Base-by-base conservation (phyloP, 92 coral and sea anemone species). In the Porites lobata region DNA sequence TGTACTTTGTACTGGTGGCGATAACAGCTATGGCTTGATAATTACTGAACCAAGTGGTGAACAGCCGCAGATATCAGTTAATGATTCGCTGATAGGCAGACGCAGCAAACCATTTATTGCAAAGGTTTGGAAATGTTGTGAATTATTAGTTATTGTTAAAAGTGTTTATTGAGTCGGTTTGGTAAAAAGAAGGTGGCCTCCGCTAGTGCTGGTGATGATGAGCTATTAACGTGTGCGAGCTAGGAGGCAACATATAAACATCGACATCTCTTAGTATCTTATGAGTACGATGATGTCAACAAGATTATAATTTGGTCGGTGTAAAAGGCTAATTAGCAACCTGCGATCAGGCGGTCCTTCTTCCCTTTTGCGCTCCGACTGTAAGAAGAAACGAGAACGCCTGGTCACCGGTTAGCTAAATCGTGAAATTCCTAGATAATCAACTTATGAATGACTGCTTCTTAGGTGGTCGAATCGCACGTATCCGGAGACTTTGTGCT, bases 11-110 rank as follows among this genome's bases (percentile, higher is more conserved):
- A 67, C 86, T 14, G 94, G 94, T 18, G 93, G 94, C 9, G 93
- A 92, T 24, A 92, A 92, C 73, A 92, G 86, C 20, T 65, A 76
- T 9, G 90, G 94, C 7, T 69, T 92, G 71, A 64, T 85, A 21
- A 69, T 84, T 53, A 68, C 83, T 26, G 94, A 92, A 65, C 82
- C 81, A 21, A 90, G 79, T 51, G 75, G 19, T 14, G 62, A 70
- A 22, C 80, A 79, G 22, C 65, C 69, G 3, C 78, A 70, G 11
- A 71, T 78, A 26, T 54, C 88, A 43, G 76, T 86, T 69, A 88
- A 88, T 29, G 94, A 92, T 69, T 63, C 89, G 24, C 84, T 92
- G 29, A 71, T 88, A 4, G 94, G 94, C n/a, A 90, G 93, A 20
- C 72, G 65, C 53, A 89, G 94, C 52, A 18, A 85, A 22, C 77